These are phyloP conservation scores for Ceratosolen solmsi DNA, from an alignment of 1,140 invertebrate species.

Conservation along the genomic window DNA sequence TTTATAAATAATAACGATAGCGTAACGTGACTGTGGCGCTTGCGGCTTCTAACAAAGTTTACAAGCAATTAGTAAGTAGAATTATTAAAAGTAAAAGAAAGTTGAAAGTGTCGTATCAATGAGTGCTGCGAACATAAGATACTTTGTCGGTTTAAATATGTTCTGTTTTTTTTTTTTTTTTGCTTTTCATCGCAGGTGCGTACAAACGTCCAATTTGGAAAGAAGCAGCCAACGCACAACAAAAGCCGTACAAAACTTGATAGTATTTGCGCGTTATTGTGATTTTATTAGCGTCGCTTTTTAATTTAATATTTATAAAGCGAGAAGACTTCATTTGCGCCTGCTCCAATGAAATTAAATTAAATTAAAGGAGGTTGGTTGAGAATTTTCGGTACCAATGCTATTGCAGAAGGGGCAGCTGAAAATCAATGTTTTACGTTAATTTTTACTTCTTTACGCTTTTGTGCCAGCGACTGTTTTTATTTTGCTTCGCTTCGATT, in stretches of 20 bases:
- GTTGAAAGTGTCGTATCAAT: conserved; percentile 29
- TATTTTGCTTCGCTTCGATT: conserved; percentile 48
- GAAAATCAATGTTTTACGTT: conserved; percentile 46
- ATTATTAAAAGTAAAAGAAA: conserved; percentile 49
- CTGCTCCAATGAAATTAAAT: background rate
- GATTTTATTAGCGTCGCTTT: conserved; percentile 46
- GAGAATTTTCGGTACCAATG: conserved; percentile 29
- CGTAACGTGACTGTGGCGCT: conserved; percentile 59
- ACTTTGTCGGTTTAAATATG: conserved; percentile 40
- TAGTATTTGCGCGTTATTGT: conserved; percentile 51
- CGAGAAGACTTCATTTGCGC: background rate
- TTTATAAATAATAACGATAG: conserved; percentile 56
- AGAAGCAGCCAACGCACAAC: conserved; percentile 31
- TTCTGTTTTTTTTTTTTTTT: conserved; percentile 45
- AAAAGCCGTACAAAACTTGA: conserved; percentile 46
- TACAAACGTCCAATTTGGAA: conserved; percentile 38
- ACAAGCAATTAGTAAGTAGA: conserved; percentile 54
- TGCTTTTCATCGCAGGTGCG: conserved; percentile 33
- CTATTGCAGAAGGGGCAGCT: conserved; percentile 32
- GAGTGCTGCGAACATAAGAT: conserved; percentile 49
- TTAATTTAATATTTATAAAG: conserved; percentile 46
- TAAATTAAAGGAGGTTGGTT: conserved; percentile 19
- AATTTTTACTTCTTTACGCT: conserved; percentile 42
- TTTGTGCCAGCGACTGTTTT: conserved; percentile 50
- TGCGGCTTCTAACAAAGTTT: conserved; percentile 55